Evolutionary conservation across 2,888 invertebrate genomes (phyloP).

Genomic region (Caenorhabditis angaria): DNA sequence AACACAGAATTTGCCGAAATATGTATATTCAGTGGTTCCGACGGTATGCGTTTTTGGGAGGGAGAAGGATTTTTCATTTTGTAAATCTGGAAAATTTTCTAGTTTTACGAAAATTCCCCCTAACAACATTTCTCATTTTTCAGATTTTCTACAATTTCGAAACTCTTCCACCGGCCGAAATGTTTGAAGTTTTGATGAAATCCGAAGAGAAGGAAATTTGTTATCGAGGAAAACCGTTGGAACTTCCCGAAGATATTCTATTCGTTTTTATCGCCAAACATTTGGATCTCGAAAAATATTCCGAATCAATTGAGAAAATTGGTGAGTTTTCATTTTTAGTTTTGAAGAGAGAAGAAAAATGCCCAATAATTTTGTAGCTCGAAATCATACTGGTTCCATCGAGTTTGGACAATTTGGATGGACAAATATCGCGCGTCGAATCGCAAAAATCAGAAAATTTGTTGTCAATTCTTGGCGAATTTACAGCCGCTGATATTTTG

Average conservation of each 20-base stretch:
- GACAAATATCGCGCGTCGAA: no score
- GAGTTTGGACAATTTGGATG: no score
- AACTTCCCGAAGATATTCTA: conserved; percentile 46
- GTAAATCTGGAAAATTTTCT: background rate
- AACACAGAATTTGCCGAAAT: conserved; percentile 18
- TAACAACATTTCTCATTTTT: no score
- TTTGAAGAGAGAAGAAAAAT: background rate
- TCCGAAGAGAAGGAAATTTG: conserved; percentile 36
- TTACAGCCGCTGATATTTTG: conserved; percentile 56
- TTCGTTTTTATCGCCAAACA: conserved; percentile 39
- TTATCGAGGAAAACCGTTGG: conserved; percentile 30
- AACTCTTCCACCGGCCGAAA: conserved; percentile 38
- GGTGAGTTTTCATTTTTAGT: conserved; percentile 11
- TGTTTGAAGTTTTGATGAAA: conserved; percentile 45
- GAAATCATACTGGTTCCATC: background rate
- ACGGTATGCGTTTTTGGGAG: conserved; percentile 17
- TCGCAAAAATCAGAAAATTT: no score
- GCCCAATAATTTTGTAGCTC: background rate
- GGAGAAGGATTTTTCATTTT: background rate
- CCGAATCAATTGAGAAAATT: conserved; percentile 43
- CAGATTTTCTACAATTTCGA: conserved; percentile 38
- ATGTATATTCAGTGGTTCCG: conserved; percentile 44
- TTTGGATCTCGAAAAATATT: conserved; percentile 14
- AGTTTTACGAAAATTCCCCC: background rate
- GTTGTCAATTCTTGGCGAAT: conserved; percentile 46